Percentiles rank a stretch among this genome's conserved stretches.
Evolutionary conservation across 2,888 invertebrate species (phyloP).

Genomic region (Caenorhabditis macrosperma): DNA sequence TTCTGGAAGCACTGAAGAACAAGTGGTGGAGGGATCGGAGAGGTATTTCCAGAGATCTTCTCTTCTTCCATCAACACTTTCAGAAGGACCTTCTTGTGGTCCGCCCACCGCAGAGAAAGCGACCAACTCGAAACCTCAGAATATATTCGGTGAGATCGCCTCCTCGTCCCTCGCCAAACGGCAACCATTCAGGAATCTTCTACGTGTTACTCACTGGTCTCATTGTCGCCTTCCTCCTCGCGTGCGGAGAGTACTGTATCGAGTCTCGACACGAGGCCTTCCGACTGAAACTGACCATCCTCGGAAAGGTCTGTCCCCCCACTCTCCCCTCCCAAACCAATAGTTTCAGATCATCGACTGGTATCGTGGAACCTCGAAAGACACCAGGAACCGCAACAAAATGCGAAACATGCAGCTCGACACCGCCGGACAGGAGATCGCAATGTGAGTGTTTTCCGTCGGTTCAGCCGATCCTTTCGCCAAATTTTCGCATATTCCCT

Average conservation of each 20-base stretch:
- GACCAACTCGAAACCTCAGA: constrained; percentile 53
- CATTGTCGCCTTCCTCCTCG: constrained; percentile 72
- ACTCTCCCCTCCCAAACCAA: not conserved
- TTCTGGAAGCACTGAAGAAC: constrained; percentile 78
- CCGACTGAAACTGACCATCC: constrained; percentile 70
- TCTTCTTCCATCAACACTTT: constrained; percentile 3
- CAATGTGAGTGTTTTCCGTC: constrained; percentile 33
- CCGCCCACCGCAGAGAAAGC: constrained; percentile 48
- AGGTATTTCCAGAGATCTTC: constrained; percentile 40
- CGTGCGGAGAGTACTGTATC: constrained; percentile 76
- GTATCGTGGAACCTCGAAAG: constrained; percentile 58
- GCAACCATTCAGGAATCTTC: constrained; percentile 73
- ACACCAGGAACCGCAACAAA: constrained; percentile 57
- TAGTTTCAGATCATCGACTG: constrained; percentile 66
- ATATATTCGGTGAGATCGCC: constrained; percentile 59
- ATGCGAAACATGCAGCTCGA: constrained; percentile 70
- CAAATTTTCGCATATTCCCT: constrained; percentile 2
- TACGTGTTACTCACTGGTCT: constrained; percentile 77
- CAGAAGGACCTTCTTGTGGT: constrained; percentile 68
- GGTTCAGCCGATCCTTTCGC: not conserved
- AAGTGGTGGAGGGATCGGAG: constrained; percentile 78
- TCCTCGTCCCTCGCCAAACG: not conserved
- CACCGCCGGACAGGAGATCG: constrained; percentile 65
- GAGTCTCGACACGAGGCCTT: constrained; percentile 73
- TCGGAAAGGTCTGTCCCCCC: constrained; percentile 66